Percentiles rank a stretch among this genome's conserved stretches.
phyloP scores from a whole-genome alignment of 2,113 vertebrate species.

The Aldabrachelys gigantea region DNA sequence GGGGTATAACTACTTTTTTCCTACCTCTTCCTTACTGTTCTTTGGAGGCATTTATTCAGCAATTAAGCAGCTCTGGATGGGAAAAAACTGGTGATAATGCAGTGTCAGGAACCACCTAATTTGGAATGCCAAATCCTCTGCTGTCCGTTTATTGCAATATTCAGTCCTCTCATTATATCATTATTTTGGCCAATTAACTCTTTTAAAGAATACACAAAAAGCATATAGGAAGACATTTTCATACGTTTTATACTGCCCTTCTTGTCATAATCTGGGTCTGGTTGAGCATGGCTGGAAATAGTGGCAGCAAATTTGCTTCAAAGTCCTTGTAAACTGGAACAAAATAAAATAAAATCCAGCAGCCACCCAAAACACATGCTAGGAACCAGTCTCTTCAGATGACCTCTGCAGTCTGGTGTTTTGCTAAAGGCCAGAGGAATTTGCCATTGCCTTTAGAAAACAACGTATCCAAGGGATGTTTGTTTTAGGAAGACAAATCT shows the following conservation, averaged over 20 bases:
- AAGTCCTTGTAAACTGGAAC: background rate
- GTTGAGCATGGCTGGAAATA: background rate
- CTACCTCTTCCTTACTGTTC: background rate
- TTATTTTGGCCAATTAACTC: rapidly evolving
- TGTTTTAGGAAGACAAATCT: constrained; percentile 31
- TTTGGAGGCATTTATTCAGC: background rate
- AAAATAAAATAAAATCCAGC: constrained; percentile 51
- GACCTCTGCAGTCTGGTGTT: constrained; percentile 46
- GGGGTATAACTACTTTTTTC: constrained; percentile 14
- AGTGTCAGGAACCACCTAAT: background rate
- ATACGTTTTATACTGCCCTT: rapidly evolving
- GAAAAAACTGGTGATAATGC: background rate
- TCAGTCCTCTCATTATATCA: background rate
- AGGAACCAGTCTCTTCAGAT: constrained; percentile 55
- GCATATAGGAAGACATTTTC: rapidly evolving
- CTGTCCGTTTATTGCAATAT: background rate
- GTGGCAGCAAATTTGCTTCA: background rate
- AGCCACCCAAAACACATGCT: constrained; percentile 48
- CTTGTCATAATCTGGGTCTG: background rate
- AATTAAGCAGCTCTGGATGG: background rate
- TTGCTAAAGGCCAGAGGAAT: background rate
- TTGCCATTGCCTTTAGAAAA: constrained; percentile 46
- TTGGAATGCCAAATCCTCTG: background rate
- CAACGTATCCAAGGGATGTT: constrained; percentile 35
- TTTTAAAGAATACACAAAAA: background rate